phyloP scores from a whole-genome alignment of 1,140 invertebrate genomes.

The Sarcophaga peregrina region DNA sequence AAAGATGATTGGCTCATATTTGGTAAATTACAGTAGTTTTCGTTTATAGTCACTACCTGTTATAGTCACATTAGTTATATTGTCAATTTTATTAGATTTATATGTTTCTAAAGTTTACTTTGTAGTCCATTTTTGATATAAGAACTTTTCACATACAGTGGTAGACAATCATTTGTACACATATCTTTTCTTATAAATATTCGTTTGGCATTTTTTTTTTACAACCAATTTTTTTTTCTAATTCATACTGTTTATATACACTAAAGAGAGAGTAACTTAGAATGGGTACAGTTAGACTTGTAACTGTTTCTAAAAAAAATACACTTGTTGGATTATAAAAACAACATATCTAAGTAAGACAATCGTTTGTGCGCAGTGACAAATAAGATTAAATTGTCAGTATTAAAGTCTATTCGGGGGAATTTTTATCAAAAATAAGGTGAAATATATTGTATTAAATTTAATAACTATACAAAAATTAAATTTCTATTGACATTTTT shows the following conservation, averaged over 20 bases:
- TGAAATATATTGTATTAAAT: constrained; percentile 1
- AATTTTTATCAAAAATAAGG: constrained; percentile 7
- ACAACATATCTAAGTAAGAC: not conserved
- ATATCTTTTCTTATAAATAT: not conserved
- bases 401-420: not conserved
- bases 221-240: too few relatives aligned
- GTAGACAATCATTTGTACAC: not conserved
- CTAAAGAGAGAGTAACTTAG: constrained; percentile 1
- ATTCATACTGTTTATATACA: not conserved
- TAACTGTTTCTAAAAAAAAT: constrained; percentile 9
- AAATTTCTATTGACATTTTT: too few relatives aligned
- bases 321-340: not conserved
- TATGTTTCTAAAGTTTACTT: too few relatives aligned
- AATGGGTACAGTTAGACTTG: not conserved
- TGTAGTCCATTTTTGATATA: too few relatives aligned
- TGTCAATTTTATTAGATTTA: too few relatives aligned
- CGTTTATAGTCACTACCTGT: too few relatives aligned
- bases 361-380: too few relatives aligned
- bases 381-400: too few relatives aligned
- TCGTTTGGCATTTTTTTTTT: not conserved
- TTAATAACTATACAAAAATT: too few relatives aligned
- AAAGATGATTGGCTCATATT: too few relatives aligned
- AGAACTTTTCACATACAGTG: not conserved
- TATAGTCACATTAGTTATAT: too few relatives aligned
- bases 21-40: too few relatives aligned